Conservation (phyloP, 2,113 vertebrate species). For the Macquaria ambigua region DNA sequence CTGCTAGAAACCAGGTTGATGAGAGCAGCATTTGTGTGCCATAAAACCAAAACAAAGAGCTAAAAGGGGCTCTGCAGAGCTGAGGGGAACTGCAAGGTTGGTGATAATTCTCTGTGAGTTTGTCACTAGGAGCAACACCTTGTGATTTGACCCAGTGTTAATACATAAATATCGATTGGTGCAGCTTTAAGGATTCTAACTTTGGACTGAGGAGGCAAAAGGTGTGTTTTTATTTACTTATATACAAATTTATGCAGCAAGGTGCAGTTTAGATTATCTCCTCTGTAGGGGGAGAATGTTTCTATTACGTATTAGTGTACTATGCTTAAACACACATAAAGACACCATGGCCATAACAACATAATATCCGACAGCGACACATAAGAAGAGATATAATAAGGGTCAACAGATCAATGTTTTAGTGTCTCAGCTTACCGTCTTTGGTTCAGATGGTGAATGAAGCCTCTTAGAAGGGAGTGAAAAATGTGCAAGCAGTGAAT, state of each 20-base stretch:
- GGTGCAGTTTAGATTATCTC: too few relatives aligned
- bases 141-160: background rate
- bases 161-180: background rate
- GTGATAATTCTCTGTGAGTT: background rate
- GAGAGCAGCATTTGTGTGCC: too few relatives aligned
- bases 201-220: background rate
- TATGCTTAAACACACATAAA: background rate
- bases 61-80: too few relatives aligned
- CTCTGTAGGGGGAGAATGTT: too few relatives aligned
- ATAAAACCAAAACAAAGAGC: too few relatives aligned
- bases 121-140: background rate
- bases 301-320: too few relatives aligned
- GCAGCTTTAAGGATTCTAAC: background rate
- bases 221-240: too few relatives aligned
- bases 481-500: slow-evolving; percentile 34
- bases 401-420: background rate
- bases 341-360: background rate
- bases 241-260: too few relatives aligned
- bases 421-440: slow-evolving; percentile 38
- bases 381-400: too few relatives aligned
- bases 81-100: too few relatives aligned
- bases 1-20: too few relatives aligned
- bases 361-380: background rate
- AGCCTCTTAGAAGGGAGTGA: background rate
- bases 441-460: background rate